A percentile compares a stretch with the other conserved stretches of the same genome.
Conservation (phyloP, 1,140 invertebrate genomes). For the Caerostris extrusa region DNA sequence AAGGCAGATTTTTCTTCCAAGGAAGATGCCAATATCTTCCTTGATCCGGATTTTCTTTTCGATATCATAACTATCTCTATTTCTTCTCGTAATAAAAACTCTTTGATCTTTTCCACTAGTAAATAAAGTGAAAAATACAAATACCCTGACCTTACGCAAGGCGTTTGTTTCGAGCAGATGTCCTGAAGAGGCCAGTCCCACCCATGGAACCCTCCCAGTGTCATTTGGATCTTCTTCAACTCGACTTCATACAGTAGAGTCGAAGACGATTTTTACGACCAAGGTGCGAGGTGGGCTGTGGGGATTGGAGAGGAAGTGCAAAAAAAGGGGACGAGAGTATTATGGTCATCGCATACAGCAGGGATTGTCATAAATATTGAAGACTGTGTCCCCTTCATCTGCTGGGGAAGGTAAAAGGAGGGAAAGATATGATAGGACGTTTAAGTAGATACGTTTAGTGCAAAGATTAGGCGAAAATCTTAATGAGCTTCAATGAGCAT, state of each 20-base stretch:
- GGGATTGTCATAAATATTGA: constrained; percentile 25
- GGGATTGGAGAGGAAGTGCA: not conserved
- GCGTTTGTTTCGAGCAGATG: constrained; percentile 64
- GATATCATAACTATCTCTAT: not conserved
- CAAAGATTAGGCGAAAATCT: not conserved
- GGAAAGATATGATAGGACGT: not conserved
- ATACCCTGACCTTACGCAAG: constrained; percentile 49
- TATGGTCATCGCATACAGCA: constrained; percentile 27
- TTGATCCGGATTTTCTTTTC: not conserved
- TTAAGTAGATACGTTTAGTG: no score
- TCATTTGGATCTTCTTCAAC: constrained; percentile 64
- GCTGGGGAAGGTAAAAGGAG: not conserved
- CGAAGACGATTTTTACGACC: constrained; percentile 54
- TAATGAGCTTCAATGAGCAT: no score
- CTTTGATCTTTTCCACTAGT: no score
- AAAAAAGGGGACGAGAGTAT: not conserved
- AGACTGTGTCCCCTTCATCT: not conserved
- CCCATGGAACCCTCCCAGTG: not conserved
- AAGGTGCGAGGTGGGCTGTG: not conserved
- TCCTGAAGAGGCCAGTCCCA: constrained; percentile 46
- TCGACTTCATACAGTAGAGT: not conserved
- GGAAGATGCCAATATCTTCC: not conserved
- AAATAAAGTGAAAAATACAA: constrained; percentile 64
- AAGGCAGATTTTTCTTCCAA: not conserved
- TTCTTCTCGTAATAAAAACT: constrained; percentile 12